These are phyloP conservation scores for Thera britannica DNA, from an alignment of 2,888 invertebrate genomes.

Conservation along the genomic window DNA sequence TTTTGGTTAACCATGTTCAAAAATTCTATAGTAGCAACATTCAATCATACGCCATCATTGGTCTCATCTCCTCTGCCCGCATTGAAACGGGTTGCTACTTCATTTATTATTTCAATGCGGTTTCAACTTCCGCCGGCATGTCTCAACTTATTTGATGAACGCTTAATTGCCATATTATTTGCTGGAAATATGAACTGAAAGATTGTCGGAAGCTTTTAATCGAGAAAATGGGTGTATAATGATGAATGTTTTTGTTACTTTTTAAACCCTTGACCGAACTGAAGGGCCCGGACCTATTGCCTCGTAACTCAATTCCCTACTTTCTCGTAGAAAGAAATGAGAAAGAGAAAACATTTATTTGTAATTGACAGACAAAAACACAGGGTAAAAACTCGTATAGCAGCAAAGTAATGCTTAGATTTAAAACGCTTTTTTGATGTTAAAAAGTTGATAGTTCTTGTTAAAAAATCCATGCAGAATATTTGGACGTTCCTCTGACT, in stretches of 20 bases:
- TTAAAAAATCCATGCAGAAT: too few species aligned
- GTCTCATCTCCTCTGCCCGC: conserved; percentile 17
- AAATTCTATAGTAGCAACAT: background rate
- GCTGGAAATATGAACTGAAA: conserved; percentile 20
- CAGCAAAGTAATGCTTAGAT: too few species aligned
- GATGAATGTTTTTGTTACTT: background rate
- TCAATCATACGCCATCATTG: conserved; percentile 9
- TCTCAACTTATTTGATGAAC: conserved; percentile 29
- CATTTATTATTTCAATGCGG: conserved; percentile 18
- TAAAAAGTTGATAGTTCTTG: too few species aligned
- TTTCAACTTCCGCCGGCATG: conserved; percentile 33
- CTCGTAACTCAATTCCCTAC: too few species aligned
- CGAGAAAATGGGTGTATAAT: background rate
- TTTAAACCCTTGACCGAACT: too few species aligned
- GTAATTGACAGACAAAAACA: too few species aligned
- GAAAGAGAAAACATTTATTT: too few species aligned
- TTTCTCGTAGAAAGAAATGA: too few species aligned
- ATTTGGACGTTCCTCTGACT: too few species aligned
- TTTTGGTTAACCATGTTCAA: background rate
- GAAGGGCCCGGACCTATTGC: too few species aligned
- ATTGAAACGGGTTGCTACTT: conserved; percentile 4
- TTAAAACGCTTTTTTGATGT: too few species aligned
- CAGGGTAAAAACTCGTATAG: too few species aligned
- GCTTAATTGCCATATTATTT: conserved; percentile 28
- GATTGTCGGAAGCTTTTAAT: conserved; percentile 15